Evolutionary conservation across 2,113 vertebrate species (phyloP).

Genomic region (Anoplopoma fimbria): DNA sequence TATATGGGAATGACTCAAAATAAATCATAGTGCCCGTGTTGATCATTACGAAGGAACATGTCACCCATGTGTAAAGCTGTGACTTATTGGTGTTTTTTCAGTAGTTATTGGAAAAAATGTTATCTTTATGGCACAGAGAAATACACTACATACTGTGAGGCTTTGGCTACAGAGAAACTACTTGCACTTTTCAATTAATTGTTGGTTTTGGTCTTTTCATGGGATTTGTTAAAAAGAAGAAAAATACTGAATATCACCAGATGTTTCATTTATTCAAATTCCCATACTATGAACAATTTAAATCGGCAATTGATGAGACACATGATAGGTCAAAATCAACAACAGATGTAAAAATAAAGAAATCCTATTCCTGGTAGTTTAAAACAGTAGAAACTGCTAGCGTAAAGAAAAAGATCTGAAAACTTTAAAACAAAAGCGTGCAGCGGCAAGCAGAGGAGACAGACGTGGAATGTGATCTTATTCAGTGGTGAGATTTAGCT

Average conservation of each 20-base stretch:
- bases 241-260: background rate
- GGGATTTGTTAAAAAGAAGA: background rate
- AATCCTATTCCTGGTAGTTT: background rate
- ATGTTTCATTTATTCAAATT: background rate
- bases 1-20: background rate
- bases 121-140: background rate
- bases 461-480: constrained; percentile 49
- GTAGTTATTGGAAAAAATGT: background rate
- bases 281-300: background rate
- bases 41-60: background rate
- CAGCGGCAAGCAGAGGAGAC: constrained; percentile 4
- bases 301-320: background rate
- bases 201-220: background rate
- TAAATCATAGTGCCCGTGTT: constrained; percentile 4
- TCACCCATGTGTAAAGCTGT: background rate
- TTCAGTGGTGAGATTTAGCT: constrained; percentile 12
- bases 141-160: background rate
- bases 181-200: background rate
- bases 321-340: background rate
- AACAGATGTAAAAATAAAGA: background rate
- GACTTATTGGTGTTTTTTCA: constrained; percentile 1
- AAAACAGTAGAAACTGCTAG: background rate
- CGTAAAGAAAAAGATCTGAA: background rate
- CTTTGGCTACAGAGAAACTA: background rate
- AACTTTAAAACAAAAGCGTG: constrained; percentile 10